Conservation (phyloP, 1,140 invertebrate genomes). For the Artemia franciscana region DNA sequence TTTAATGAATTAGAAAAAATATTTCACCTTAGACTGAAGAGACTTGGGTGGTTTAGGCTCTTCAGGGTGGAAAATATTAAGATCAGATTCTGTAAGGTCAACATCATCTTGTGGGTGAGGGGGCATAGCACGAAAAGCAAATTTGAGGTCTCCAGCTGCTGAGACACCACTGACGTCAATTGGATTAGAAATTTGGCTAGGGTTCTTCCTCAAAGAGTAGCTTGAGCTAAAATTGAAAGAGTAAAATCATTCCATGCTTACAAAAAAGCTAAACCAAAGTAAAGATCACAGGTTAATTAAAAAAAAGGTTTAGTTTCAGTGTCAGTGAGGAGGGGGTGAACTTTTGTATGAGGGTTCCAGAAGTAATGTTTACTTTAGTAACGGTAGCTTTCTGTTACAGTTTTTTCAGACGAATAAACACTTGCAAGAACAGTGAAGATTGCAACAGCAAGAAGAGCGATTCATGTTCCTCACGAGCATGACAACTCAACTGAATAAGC, state of each 20-base stretch:
- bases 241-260: too few relatives aligned
- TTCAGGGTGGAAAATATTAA: conserved; percentile 5
- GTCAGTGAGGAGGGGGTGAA: too few relatives aligned
- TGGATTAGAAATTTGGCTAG: conserved; percentile 6
- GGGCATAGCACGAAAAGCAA: not conserved
- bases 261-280: not conserved
- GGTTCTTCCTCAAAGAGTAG: conserved; percentile 6
- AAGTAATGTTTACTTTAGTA: too few relatives aligned
- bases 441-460: too few relatives aligned
- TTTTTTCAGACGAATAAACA: too few relatives aligned
- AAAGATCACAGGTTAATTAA: not conserved
- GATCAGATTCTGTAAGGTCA: conserved; percentile 4
- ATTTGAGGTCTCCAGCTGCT: conserved; percentile 1
- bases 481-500: too few relatives aligned
- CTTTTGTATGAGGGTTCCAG: too few relatives aligned
- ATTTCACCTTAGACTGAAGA: conserved; percentile 7
- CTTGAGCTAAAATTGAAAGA: conserved; percentile 2
- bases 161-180: conserved; percentile 2
- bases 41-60: conserved; percentile 5
- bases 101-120: conserved; percentile 4
- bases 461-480: too few relatives aligned
- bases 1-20: too few relatives aligned
- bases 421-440: too few relatives aligned
- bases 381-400: too few relatives aligned
- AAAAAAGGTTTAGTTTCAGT: too few relatives aligned